Evolutionary conservation across 2,888 invertebrate species (phyloP), one percentile per base, ranked within the genome.

Genomic region (Imbricaverruca yamaguchii): DNA sequence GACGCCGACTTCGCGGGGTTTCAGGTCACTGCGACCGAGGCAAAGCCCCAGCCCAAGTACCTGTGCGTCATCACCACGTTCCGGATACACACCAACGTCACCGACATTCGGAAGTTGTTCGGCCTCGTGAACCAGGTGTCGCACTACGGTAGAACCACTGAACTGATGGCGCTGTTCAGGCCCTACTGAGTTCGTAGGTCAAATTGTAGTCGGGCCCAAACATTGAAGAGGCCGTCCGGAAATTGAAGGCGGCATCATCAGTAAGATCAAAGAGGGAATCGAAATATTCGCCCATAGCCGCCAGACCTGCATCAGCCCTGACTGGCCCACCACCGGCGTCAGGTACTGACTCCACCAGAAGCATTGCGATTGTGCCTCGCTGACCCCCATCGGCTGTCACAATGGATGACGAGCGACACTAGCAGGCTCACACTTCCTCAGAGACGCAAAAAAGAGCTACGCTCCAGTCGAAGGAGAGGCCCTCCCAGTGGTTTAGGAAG

Each of bases 381-480:
- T 18, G 13, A 21, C 25, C 56, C 80, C 79, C 4, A 63, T 61
- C 23, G 61, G 79, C 53, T 81, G 77, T 67, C n/a, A 21, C 25
- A 55, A 80, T 25, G 80, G 81, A 69, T 57, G 81, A 80, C 69
- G 61, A 59, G 53, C 74, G 61, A 80, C 77, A 10, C 74, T 81
- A 59, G 81, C 74, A 8, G 80, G 81, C 10, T 81, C 74, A 21
- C 25, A 61, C 53, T 81, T 81, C 80, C 69, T 80, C 25, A 69
- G 53, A 39, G 65, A 80, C 25, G 65, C 80, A 2, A 80, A 81
- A n/a, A 61, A 65, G 55, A 65, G 80, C 21, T 65, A 65, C n/a
- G 65, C 65, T 9, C 23, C 65, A 10, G 65, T 39, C 85, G 91
- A 92, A 85, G 90, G 91, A 83, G 90, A 90, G 81, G 59, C 18